Conservation (phyloP, 2,113 vertebrate genomes). For the Bothrops jararaca region DNA sequence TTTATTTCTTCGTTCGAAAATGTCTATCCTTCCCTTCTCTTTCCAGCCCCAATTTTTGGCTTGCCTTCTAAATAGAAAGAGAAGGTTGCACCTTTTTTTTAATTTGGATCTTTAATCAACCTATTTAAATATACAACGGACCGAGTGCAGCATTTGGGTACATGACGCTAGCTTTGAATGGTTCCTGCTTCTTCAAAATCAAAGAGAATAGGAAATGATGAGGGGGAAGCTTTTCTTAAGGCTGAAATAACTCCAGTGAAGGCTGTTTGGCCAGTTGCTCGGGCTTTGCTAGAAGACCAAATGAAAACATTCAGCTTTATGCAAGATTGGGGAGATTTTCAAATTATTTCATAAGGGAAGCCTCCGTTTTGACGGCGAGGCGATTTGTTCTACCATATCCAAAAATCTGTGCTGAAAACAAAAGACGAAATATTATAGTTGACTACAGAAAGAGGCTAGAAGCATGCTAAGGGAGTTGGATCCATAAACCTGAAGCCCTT, state of each 20-base stretch:
- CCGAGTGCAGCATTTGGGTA: conserved; percentile 45
- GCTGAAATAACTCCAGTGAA: neutral
- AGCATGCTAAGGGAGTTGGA: neutral
- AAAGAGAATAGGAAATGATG: neutral
- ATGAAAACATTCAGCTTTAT: neutral
- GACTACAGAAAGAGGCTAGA: neutral
- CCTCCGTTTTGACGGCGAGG: neutral
- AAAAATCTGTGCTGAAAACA: neutral
- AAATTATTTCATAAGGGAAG: neutral
- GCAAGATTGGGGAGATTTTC: neutral
- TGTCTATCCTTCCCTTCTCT: neutral
- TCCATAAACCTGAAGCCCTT: neutral
- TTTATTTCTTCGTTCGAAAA: conserved; percentile 56
- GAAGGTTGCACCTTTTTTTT: conserved; percentile 51
- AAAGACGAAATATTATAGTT: neutral
- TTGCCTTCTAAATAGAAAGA: conserved; percentile 43
- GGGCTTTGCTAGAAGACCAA: neutral
- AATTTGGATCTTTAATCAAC: conserved; percentile 59
- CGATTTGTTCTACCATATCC: neutral
- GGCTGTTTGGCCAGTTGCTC: neutral
- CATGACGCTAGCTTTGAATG: neutral
- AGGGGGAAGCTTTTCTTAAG: neutral
- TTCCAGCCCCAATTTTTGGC: conserved; percentile 52
- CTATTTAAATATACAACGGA: conserved; percentile 60
- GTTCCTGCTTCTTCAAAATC: conserved; percentile 39